Percentiles rank a stretch among this genome's conserved stretches.
Evolutionary conservation across 2,113 vertebrate genomes (phyloP).

Genomic region (Trochalopteron elliotii): DNA sequence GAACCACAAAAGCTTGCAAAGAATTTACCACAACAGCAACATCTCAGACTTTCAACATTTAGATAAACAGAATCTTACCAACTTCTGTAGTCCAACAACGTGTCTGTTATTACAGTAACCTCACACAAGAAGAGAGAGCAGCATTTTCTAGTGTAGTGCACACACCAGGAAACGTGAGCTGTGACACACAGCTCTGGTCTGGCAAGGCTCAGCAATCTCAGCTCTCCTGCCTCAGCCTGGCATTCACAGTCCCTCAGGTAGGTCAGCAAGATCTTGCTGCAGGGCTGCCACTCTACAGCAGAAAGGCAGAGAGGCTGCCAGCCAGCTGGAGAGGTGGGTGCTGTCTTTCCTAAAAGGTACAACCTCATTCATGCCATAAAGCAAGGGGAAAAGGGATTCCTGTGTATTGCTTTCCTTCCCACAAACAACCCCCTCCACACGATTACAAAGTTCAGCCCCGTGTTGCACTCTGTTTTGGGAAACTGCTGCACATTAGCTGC

Average conservation of each 20-base stretch:
- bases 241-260: background rate
- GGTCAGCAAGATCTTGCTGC: background rate
- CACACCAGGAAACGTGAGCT: background rate
- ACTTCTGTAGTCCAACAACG: background rate
- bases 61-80: background rate
- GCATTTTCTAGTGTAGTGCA: background rate
- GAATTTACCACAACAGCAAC: background rate
- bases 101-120: background rate
- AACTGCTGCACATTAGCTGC: background rate
- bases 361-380: background rate
- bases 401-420: background rate
- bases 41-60: background rate
- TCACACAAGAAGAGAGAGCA: background rate
- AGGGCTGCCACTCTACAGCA: background rate
- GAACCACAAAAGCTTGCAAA: background rate
- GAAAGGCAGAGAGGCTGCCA: background rate
- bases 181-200: background rate
- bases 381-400: background rate
- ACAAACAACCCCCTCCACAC: accelerated
- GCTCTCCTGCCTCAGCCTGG: background rate
- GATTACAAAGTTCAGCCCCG: background rate
- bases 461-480: background rate
- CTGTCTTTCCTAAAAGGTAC: background rate
- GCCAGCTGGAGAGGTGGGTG: background rate
- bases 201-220: background rate